phyloP scores from a whole-genome alignment of 2,797 vertebrate species.

The Characodon lateralis region DNA sequence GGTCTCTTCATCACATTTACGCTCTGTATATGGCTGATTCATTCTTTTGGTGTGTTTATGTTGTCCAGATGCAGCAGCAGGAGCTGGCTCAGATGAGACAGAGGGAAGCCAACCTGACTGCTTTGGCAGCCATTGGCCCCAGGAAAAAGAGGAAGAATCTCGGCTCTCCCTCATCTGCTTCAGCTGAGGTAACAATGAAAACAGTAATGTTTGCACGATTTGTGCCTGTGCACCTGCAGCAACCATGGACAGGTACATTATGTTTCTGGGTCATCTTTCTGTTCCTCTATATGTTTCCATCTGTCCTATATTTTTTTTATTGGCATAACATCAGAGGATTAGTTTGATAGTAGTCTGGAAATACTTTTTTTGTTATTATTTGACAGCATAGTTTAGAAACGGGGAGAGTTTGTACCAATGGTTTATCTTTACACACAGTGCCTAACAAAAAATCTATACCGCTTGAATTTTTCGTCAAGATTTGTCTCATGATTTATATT shows the following conservation, averaged over 20 bases:
- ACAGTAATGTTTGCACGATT: neutral
- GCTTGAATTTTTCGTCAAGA: neutral
- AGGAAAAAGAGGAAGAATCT: slow-evolving; percentile 91
- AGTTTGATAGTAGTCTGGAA: neutral
- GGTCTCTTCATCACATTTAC: slow-evolving; percentile 7
- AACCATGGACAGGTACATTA: neutral
- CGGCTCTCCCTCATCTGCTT: slow-evolving; percentile 87
- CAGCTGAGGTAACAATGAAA: slow-evolving; percentile 85
- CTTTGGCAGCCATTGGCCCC: slow-evolving; percentile 95
- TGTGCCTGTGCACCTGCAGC: neutral
- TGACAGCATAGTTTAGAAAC: neutral
- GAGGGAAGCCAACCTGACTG: slow-evolving; percentile 95
- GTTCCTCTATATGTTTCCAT: neutral
- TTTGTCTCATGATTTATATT: neutral
- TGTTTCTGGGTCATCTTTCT: neutral
- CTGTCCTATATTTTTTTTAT: neutral
- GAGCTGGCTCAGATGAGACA: slow-evolving; percentile 97
- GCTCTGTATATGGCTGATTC: slow-evolving; percentile 2
- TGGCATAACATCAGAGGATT: neutral
- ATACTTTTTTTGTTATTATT: neutral
- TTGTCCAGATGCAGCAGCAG: slow-evolving; percentile 95
- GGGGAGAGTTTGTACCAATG: neutral
- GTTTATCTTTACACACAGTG: neutral
- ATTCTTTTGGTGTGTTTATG: slow-evolving; percentile 25
- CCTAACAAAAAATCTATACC: neutral